These are phyloP conservation scores for Cordylochernes scorpioides DNA, from an alignment of 2,888 invertebrate genomes.

Conservation along the genomic window DNA sequence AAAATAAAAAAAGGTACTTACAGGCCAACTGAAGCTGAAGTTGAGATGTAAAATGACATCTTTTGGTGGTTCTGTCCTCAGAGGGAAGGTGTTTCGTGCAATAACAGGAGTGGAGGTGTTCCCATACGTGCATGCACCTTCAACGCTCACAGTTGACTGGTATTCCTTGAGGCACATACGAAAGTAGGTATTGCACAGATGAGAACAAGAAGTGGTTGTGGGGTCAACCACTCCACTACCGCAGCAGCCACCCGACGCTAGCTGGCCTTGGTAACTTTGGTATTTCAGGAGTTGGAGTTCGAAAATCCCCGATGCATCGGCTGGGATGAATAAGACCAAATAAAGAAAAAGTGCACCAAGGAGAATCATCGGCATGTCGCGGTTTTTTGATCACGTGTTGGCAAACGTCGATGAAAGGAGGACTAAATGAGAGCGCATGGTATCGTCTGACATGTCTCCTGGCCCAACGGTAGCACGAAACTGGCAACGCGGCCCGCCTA, in stretches of 20 bases:
- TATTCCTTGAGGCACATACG: constrained; percentile 72
- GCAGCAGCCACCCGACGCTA: constrained; percentile 54
- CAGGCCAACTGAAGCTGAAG: constrained; percentile 13
- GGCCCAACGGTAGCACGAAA: too few species aligned
- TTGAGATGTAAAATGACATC: constrained; percentile 8
- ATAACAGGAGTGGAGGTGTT: constrained; percentile 53
- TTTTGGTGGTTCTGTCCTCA: constrained; percentile 41
- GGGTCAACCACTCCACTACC: constrained; percentile 24
- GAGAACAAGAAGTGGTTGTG: constrained; percentile 16
- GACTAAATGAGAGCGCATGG: too few species aligned
- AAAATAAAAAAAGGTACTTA: too few species aligned
- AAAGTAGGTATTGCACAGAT: constrained; percentile 57
- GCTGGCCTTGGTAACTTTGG: constrained; percentile 58
- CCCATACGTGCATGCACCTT: constrained; percentile 58
- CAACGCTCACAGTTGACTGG: constrained; percentile 31
- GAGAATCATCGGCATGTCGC: too few species aligned
- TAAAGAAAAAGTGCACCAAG: too few species aligned
- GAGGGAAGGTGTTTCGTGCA: constrained; percentile 64
- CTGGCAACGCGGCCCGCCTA: too few species aligned
- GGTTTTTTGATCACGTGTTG: too few species aligned
- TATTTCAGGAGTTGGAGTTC: constrained; percentile 77
- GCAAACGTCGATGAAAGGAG: too few species aligned
- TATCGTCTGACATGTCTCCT: too few species aligned
- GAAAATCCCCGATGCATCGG: constrained; percentile 51
- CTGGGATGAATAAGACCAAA: too few species aligned